Conservation (phyloP, 2,113 vertebrate species). For the Symphodus melops region DNA sequence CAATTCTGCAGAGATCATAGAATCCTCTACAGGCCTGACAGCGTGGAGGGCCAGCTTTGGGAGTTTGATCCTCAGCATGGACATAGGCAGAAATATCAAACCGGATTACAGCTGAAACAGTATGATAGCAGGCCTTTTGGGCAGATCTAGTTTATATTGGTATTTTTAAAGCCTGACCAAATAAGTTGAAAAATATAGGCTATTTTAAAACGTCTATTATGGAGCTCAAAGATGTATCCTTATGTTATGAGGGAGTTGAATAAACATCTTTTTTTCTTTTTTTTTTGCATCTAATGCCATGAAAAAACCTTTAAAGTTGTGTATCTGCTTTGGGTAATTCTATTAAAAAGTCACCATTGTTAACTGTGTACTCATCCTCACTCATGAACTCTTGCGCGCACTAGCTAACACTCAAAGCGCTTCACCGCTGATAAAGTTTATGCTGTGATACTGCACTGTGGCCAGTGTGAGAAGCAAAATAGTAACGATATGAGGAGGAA, state of each 20-base stretch:
- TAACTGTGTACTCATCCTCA: too few species aligned
- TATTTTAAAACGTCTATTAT: background rate
- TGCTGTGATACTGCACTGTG: too few species aligned
- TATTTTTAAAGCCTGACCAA: background rate
- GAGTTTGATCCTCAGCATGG: constrained; percentile 42
- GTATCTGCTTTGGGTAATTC: background rate
- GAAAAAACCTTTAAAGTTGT: background rate
- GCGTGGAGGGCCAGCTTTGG: constrained; percentile 5
- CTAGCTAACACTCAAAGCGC: too few species aligned
- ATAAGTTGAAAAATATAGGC: background rate
- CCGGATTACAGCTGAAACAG: constrained; percentile 36
- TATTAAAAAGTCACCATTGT: background rate
- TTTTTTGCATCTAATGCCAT: background rate
- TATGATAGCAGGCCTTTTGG: constrained; percentile 1
- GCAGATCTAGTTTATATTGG: background rate
- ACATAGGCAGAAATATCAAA: constrained; percentile 34
- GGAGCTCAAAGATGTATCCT: background rate
- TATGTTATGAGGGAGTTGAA: background rate
- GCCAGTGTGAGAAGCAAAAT: too few species aligned
- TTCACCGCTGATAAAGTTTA: too few species aligned
- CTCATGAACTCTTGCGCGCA: too few species aligned
- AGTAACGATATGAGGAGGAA: too few species aligned
- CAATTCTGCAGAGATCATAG: constrained; percentile 31
- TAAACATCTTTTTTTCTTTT: too few species aligned
- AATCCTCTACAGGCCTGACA: constrained; percentile 19